These are phyloP conservation scores for Strigops habroptila DNA, from an alignment of 2,113 vertebrate species.

Conservation along the genomic window DNA sequence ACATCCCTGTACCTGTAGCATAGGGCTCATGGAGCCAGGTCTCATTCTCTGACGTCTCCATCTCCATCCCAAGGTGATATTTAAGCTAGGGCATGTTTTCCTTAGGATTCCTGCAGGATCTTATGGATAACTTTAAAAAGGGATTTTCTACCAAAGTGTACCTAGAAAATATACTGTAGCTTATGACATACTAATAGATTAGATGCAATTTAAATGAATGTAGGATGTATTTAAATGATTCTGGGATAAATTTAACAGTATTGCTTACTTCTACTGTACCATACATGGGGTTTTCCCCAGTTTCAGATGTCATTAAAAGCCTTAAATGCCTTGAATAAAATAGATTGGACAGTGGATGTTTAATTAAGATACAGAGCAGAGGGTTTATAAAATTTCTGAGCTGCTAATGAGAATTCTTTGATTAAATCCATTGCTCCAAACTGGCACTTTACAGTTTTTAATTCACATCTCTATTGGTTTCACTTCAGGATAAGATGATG, in stretches of 20 bases:
- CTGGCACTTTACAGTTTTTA: not conserved
- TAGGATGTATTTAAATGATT: not conserved
- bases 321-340: not conserved
- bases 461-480: not conserved
- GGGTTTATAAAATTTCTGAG: not conserved
- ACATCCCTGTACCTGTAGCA: no score
- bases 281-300: not conserved
- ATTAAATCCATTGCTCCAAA: not conserved
- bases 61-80: not conserved
- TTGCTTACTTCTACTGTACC: not conserved
- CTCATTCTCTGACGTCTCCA: not conserved
- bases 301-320: not conserved
- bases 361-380: not conserved
- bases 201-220: not conserved
- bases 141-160: not conserved
- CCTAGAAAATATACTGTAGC: not conserved
- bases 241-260: not conserved
- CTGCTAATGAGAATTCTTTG: not conserved
- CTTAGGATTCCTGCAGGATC: not conserved
- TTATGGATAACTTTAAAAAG: not conserved
- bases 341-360: not conserved
- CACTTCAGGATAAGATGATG: conserved; percentile 81
- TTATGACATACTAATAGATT: not conserved
- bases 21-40: not conserved
- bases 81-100: not conserved